Conservation (phyloP, 2,113 vertebrate species). For the Fregata magnificens region DNA sequence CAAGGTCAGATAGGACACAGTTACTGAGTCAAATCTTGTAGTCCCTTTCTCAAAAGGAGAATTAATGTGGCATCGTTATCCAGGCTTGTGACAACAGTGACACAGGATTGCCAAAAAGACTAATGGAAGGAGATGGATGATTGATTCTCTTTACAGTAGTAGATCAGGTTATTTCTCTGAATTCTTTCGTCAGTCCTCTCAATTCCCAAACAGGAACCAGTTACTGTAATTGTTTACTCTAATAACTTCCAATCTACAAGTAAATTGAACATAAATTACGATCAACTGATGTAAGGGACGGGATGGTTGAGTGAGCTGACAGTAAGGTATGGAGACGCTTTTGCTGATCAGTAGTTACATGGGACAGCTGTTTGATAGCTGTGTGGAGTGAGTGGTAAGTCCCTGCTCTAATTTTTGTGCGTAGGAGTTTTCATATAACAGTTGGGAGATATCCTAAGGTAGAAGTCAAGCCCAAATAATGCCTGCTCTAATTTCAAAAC, state of each 20-base stretch:
- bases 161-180: conserved; percentile 22
- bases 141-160: conserved; percentile 16
- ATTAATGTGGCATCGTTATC: conserved; percentile 35
- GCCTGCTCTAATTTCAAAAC: background rate
- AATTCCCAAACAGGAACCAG: conserved; percentile 11
- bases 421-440: background rate
- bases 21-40: background rate
- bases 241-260: conserved; percentile 10
- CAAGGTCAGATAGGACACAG: conserved; percentile 20
- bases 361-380: background rate
- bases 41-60: background rate
- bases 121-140: conserved; percentile 16
- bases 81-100: conserved; percentile 7
- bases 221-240: conserved; percentile 40
- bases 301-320: background rate
- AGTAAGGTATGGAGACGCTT: background rate
- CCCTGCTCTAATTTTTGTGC: background rate
- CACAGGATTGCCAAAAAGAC: conserved; percentile 30
- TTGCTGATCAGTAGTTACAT: background rate
- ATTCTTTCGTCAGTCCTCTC: background rate
- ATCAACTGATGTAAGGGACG: background rate
- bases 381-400: background rate
- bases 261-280: conserved; percentile 2
- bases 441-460: background rate
- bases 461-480: background rate